phyloP scores from a whole-genome alignment of 2,888 invertebrate genomes.

The Caenorhabditis afra region DNA sequence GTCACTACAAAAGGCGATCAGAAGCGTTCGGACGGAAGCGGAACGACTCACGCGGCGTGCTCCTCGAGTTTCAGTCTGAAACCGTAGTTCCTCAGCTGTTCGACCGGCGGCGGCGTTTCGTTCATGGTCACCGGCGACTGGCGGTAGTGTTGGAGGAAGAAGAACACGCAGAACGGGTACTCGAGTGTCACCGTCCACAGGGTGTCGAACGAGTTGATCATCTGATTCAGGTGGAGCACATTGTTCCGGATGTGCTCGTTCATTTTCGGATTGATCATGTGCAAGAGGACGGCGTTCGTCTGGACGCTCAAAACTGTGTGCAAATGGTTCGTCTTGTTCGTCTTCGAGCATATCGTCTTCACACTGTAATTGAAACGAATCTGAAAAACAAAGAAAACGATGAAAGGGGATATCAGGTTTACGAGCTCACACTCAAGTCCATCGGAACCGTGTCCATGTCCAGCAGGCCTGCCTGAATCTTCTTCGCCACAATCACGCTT shows the following conservation, averaged over 20 bases:
- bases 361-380: constrained; percentile 7
- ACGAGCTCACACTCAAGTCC: constrained; percentile 15
- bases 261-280: constrained; percentile 4
- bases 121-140: constrained; percentile 14
- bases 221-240: constrained; percentile 4
- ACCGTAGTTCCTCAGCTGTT: background rate
- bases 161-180: constrained; percentile 13
- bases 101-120: background rate
- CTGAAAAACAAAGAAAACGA: background rate
- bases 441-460: background rate
- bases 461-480: background rate
- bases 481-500: background rate
- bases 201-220: constrained; percentile 7
- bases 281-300: constrained; percentile 8
- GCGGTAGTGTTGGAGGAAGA: constrained; percentile 19
- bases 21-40: too few relatives aligned
- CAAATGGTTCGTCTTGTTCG: background rate
- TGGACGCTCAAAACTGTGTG: constrained; percentile 6
- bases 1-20: constrained; percentile 1
- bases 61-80: constrained; percentile 11
- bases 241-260: background rate
- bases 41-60: constrained; percentile 10
- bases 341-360: background rate
- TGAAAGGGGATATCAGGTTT: background rate
- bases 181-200: constrained; percentile 14